Base-by-base conservation (phyloP, 1,140 invertebrate genomes). In the Venturia canescens region DNA sequence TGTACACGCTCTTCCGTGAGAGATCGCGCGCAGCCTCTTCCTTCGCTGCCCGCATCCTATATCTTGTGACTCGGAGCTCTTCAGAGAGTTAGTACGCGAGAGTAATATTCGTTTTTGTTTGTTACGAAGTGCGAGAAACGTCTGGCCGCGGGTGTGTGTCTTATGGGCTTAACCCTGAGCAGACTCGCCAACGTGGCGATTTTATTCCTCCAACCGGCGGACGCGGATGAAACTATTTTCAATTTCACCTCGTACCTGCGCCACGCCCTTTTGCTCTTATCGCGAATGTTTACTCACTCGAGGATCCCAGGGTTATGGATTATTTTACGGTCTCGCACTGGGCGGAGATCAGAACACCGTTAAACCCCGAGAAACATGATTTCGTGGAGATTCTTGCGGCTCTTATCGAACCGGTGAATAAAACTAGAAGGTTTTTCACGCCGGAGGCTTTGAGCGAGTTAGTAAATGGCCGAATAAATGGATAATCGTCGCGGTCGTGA, bases 271-370 rank as follows among this genome's bases (percentile, higher is more conserved):
- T 53, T 3, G 7, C 7, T 53, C 50, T n/a, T n/a, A 53, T 18
- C 16, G 18, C n/a, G 1, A 18, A n/a, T 1, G 6, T 21, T n/a
- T 53, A 53, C 7, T 21, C 16, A 53, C 6, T 15, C 7, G 50
- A 11, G 38, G 38, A 44, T 44, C 38, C 18, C 21, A 57, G 21
- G 53, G 53, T 57, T 57, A 23, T 9, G 21, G 53, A 57, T 57
- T 57, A 23, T 57, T 57, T n/a, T 57, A 57, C 53, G 71, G 48
- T 15, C 16, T 27, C n/a, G n/a, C n/a, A 53, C 48, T 76, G 72
- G 72, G 27, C 38, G 72, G 50, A 76, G 72, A 76, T 76, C 72
- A 21, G 38, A 18, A 60, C 27, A 76, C 72, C 72, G 72, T 76
- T 76, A 76, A 63, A 76, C 71, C 3, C 7, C 18, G 50, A 7